Base-by-base conservation (phyloP, 1,140 invertebrate species). In the Tribolium madens region DNA sequence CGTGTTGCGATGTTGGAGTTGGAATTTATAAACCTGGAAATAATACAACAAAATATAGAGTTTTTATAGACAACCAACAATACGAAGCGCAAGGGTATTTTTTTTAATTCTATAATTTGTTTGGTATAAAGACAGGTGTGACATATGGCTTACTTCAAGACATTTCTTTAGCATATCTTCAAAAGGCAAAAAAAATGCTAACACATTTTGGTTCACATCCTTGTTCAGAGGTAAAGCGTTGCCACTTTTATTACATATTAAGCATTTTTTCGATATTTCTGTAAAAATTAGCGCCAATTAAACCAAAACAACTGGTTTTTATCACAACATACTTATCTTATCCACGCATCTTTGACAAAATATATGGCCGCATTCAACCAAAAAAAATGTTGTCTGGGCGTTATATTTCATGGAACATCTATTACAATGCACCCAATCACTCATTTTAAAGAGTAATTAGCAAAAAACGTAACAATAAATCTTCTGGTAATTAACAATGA, bases 381-480 rank as follows among this genome's bases (percentile, higher is more conserved):
- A 42, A 31, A 76, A 83, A 69, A 82, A 82, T 47, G 78, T 80
- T 14, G 80, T 53, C 15, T 78, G 72, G 18, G 68, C 5, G 6
- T 75, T 31, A 52, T 68, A 75, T 46, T 76, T 79, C 21, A 48
- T 10, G 4, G 46, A 80, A 76, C 83, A 84, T 42, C 79, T 82
- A 75, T 84, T 84, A 69, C 83, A 84, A 79, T 83, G 79, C 4
- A 84, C 53, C 81, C 81, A 84, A 64, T 79, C 75, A 17, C 57
- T 79, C 78, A 79, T 79, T 78, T 50, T 52, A 4, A 10, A 14
- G n/a, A 57, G n/a, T 42, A 33, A 64, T 12, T 31, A 64, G 7
- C 9, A 42, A 31, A 12, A 64, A 64, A 42, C 14, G 42, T 15
- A 71, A 47, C 5, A 71, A 71, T 9, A 26, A 7, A 21, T n/a